Base-by-base conservation (phyloP, 2,888 invertebrate species). In the Sipunculus nudus region DNA sequence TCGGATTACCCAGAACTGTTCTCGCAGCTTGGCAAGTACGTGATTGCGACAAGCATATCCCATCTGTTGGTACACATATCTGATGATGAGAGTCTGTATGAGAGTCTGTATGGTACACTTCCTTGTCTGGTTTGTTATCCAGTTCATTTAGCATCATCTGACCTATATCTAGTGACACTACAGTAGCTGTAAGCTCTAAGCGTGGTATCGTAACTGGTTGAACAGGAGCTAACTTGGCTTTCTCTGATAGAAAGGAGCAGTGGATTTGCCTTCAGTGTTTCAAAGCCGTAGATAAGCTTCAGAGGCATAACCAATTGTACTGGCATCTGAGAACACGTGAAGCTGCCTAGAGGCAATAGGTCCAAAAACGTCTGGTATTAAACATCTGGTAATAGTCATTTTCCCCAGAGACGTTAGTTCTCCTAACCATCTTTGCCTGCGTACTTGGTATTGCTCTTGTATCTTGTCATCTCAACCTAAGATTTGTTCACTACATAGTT, bases 161-260 rank as follows among this genome's bases (percentile, higher is more conserved):
- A 28, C 43, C 47, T 3, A 45, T 23, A n/a, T 41, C 45, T n/a
- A 47, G 46, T 4, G 55, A 47, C 25, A 47, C 5, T 31, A 45
- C 3, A 4, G 55, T 48, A 8, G 48, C 55, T 25, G 23, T 47
- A 21, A 55, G 55, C 35, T 55, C 54, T 19, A 38, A 50, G 32
- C 55, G 38, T 13, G 59, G 59, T 28, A 60, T 35, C 6, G 60
- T 63, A 1, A 46, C 29, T 21, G 32, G 19, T 19, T 67, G 53
- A 3, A 67, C 48, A 2, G 63, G 47, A n/a, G 67, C 66, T 3
- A 71, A 40, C 13, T 49, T 29, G 21, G 54, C 47, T 40, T 63
- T 64, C 26, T 58, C 50, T 32, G 56, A 41, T 2, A 63, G 26
- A 16, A 65, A 29, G n/a, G 62, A 23, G 31, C 45, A 59, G 31